Conservation (phyloP, 2,113 vertebrate genomes). For the Saguinus imperator region DNA sequence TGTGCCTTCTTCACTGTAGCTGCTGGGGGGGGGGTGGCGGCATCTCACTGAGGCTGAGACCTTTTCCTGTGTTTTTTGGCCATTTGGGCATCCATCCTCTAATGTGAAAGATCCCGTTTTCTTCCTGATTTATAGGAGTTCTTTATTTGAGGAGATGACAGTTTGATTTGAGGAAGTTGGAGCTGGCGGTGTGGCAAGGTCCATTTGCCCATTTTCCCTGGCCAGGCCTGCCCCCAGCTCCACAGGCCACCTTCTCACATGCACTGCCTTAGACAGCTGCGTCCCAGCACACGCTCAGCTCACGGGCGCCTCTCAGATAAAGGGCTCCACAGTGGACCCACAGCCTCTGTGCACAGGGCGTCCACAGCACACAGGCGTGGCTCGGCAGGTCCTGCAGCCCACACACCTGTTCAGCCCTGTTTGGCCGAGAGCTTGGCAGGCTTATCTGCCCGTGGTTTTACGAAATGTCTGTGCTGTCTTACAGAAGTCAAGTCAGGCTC, state of each 20-base stretch:
- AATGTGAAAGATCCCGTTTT: not conserved
- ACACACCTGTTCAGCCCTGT: rapidly evolving
- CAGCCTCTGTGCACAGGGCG: rapidly evolving
- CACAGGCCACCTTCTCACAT: rapidly evolving
- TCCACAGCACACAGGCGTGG: rapidly evolving
- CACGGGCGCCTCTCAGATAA: not conserved
- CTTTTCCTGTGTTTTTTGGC: not conserved
- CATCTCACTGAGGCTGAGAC: rapidly evolving
- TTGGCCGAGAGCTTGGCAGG: rapidly evolving
- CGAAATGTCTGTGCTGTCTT: not conserved
- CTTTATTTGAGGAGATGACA: too few relatives aligned
- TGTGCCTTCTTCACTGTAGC: not conserved
- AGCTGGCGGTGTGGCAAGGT: not conserved
- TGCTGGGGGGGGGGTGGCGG: rapidly evolving
- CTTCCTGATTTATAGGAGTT: not conserved
- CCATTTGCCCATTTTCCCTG: too few relatives aligned
- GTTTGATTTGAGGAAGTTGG: rapidly evolving
- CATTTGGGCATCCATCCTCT: not conserved
- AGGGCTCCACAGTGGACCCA: rapidly evolving
- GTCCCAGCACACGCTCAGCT: rapidly evolving
- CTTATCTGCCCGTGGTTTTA: not conserved
- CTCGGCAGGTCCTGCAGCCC: rapidly evolving
- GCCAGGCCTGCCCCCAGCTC: not conserved
- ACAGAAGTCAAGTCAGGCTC: rapidly evolving
- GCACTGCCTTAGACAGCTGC: not conserved